Percentiles rank a stretch among this genome's conserved stretches.
Evolutionary conservation across 2,888 invertebrate species (phyloP).

Genomic region (Dolomedes plantarius): DNA sequence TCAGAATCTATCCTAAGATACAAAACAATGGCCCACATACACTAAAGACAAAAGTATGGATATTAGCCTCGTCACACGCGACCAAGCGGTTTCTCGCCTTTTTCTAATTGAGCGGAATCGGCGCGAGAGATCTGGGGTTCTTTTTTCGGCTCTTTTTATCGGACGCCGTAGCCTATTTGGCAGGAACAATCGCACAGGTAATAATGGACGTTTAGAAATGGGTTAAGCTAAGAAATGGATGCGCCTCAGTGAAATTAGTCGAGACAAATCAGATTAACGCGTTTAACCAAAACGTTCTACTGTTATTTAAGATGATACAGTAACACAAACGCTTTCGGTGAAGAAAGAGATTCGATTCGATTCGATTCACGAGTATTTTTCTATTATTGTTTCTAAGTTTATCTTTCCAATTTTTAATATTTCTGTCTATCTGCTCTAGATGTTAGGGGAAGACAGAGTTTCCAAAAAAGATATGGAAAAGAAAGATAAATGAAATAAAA

Average conservation of each 20-base stretch:
- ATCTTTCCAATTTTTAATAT: too few species aligned
- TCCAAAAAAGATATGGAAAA: too few species aligned
- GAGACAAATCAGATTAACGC: background rate
- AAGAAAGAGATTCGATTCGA: too few species aligned
- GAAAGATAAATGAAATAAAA: too few species aligned
- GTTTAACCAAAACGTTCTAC: too few species aligned
- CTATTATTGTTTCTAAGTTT: too few species aligned
- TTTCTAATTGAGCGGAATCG: background rate
- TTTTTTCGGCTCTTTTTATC: background rate
- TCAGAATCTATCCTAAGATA: background rate
- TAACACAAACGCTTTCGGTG: too few species aligned
- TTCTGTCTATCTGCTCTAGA: too few species aligned
- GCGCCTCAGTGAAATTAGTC: background rate
- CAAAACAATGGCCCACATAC: background rate
- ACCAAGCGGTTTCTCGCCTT: background rate
- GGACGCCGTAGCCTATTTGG: background rate
- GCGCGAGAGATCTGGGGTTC: background rate
- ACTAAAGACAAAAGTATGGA: background rate
- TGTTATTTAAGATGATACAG: too few species aligned
- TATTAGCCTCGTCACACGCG: background rate
- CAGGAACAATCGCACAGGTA: background rate
- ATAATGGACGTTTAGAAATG: background rate
- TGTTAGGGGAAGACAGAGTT: too few species aligned
- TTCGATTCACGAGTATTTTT: too few species aligned
- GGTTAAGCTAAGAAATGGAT: background rate